A percentile compares a stretch with the other conserved stretches of the same genome.
Evolutionary conservation across 2,113 vertebrate species (phyloP).

Genomic region (Eptesicus fuscus): DNA sequence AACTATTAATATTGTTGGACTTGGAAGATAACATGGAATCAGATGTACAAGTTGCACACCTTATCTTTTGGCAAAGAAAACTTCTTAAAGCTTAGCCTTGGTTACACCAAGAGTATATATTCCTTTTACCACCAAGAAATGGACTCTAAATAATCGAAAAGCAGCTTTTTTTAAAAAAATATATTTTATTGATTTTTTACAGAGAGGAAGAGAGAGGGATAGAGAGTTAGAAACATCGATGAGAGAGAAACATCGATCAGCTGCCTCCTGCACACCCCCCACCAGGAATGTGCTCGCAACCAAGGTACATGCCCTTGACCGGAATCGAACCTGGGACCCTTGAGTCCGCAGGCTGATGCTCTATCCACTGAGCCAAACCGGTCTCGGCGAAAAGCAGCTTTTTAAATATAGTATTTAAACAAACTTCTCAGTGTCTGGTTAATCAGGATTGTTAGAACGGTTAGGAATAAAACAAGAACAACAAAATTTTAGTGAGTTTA

Average conservation of each 20-base stretch:
- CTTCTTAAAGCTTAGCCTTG: background rate
- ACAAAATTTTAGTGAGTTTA: background rate
- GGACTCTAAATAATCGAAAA: background rate
- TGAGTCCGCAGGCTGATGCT: no score
- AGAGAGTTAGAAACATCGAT: no score
- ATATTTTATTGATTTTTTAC: no score
- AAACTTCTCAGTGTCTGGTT: background rate
- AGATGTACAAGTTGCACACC: background rate
- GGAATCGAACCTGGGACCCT: no score
- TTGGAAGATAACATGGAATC: background rate
- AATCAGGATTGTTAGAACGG: background rate
- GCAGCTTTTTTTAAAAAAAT: no score
- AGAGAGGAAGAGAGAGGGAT: no score
- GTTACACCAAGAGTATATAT: background rate
- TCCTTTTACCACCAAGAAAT: background rate
- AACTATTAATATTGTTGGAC: background rate
- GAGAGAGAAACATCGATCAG: no score
- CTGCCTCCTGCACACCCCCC: no score
- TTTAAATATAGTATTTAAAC: background rate
- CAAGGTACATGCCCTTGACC: no score
- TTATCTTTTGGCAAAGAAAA: conserved; percentile 16
- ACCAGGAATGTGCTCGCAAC: no score
- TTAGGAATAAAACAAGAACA: background rate
- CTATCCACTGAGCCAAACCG: no score
- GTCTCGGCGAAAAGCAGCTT: background rate